Percentiles rank a stretch among this genome's conserved stretches.
Evolutionary conservation across 2,113 vertebrate species (phyloP).

Genomic region (Saccopteryx leptura): DNA sequence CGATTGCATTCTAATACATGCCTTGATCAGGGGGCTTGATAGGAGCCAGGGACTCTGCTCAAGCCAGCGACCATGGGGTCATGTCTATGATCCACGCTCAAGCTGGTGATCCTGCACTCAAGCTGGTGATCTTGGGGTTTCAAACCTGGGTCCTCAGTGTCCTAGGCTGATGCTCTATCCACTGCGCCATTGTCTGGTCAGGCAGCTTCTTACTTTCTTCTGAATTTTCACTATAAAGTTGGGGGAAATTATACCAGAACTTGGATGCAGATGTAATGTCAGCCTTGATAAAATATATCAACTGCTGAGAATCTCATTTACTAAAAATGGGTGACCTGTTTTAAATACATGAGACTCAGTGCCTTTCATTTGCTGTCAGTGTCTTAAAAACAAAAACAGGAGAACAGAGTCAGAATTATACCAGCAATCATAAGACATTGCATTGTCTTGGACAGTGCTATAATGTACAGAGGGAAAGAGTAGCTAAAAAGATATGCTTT

Average conservation of each 20-base stretch:
- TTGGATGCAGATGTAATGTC: background rate
- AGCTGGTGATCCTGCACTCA: no score
- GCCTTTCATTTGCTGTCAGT: background rate
- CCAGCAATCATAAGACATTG: background rate
- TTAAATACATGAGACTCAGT: background rate
- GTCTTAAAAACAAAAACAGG: constrained; percentile 27
- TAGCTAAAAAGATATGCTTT: background rate
- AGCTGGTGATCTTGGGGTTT: no score
- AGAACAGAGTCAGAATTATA: background rate
- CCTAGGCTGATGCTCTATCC: no score
- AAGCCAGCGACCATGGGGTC: no score
- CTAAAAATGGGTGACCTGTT: background rate
- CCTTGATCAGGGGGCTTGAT: no score
- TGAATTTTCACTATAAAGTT: constrained; percentile 28
- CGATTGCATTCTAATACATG: no score
- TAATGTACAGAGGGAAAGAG: background rate
- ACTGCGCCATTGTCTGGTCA: no score
- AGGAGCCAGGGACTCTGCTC: no score
- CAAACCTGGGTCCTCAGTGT: no score
- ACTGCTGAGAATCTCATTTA: constrained; percentile 10
- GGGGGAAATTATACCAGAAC: background rate
- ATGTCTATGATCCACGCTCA: no score
- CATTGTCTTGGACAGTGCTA: background rate
- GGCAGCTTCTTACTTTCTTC: no score
- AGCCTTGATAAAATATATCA: background rate